Base-by-base conservation (phyloP, 1,140 invertebrate genomes). In the Argopecten irradians region DNA sequence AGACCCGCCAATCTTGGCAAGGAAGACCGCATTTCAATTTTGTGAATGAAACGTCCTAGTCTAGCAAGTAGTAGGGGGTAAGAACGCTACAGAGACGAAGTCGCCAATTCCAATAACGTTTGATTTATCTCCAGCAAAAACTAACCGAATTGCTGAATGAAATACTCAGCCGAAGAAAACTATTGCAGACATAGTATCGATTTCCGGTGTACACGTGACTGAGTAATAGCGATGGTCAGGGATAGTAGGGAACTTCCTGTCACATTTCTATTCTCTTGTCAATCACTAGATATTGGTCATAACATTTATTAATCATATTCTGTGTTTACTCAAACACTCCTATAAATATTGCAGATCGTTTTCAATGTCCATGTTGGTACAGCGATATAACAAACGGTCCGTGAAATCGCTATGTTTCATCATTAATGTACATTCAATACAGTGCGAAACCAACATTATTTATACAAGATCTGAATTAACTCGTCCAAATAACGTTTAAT, bases 71-170 rank as follows among this genome's bases (percentile, higher is more conserved):
- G 55, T 71, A n/a, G 28, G 28, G 55, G 55, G 55, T 71, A 28
- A 71, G 55, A 3, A 71, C 55, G 55, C 19, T n/a, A 11, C 5
- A 71, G 55, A 3, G 22, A n/a, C n/a, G 8, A 22, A 71, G 55
- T 71, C 55, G 55, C 55, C 55, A 71, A 71, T 28, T 71, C 55
- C 55, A 71, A 71, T 71, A 71, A 71, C 55, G 28, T 71, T 71
- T 71, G 55, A 71, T 71, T n/a, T n/a, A 71, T 71, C 19, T 71
- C 55, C 13, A 5, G n/a, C 22, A 71, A 71, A 71, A 71, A 71
- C 22, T 28, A 7, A 71, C 1, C 22, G n/a, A 71, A 71, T 71
- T 71, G 55, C 1, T 71, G 55, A 71, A 71, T 71, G 55, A 71
- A 46, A 71, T 28, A 71, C 55, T 71, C 55, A 0, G 55, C 55